Evolutionary conservation across 37 sponge, comb jelly and placozoan genomes (phyloP), one percentile per base, ranked within the genome.

Genomic region (Diacarnus erythraeanus): DNA sequence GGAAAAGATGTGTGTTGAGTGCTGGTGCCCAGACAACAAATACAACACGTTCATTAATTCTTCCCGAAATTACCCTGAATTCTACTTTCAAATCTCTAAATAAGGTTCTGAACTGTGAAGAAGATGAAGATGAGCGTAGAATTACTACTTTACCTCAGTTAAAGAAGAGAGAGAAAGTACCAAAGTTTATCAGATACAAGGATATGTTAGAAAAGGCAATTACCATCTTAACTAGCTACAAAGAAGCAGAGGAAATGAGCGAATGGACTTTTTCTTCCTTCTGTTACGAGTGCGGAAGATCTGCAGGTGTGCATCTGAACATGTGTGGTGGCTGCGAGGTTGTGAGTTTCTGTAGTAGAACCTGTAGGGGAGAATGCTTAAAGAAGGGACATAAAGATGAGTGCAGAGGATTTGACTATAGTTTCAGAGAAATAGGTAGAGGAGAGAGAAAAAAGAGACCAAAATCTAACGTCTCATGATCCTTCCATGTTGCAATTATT

Each of bases 211-310:
- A 68, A 68, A 68, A 20, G 20, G 38, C 69, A 10, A 68, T 6
- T 38, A 30, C 5, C 6, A 34, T 38, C 8, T 9, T 38, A 35
- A 34, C 4, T 29, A 68, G 34, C 38, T 68, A 68, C 38, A n/a
- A 26, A 4, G 22, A 31, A n/a, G 54, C 25, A 57, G 22, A n/a
- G 61, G 22, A 60, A 26, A 25, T 21, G 23, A 60, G 61, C 26
- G 23, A 37, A 42, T 84, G 78, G 85, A 56, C 39, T 38, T 42
- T 77, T 12, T 80, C n/a, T 31, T 86, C 71, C 17, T 91, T 87
- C 63, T 91, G 91, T 54, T 80, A 91, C 70, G 71, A 87, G 56
- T 91, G 91, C 72, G 91, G 91, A 15, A 63, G 88, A n/a, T 64
- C 57, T 31, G 17, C 41, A 26, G 84, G 84, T 33, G 87, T 90